Conservation (phyloP, 2,113 vertebrate genomes). For the Grallaria varia region DNA sequence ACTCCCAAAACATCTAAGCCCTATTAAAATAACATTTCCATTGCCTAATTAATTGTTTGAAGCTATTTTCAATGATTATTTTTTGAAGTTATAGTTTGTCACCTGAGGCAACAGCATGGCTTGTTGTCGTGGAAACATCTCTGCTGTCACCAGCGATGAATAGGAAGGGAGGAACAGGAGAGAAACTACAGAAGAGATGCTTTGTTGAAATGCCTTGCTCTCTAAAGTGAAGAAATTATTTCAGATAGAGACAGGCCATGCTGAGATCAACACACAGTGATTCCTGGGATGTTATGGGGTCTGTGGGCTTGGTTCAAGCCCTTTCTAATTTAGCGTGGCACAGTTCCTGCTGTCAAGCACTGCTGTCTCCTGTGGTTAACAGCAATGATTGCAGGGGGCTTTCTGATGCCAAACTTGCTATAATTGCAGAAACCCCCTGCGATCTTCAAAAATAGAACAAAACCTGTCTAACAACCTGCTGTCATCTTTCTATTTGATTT, state of each 20-base stretch:
- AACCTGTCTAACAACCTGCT: not conserved
- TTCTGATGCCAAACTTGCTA: not conserved
- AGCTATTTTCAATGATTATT: slow-evolving; percentile 31
- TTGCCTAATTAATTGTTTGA: slow-evolving; percentile 45
- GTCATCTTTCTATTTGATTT: not conserved
- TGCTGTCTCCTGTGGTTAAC: not conserved
- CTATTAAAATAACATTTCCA: slow-evolving; percentile 51
- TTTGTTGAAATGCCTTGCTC: slow-evolving; percentile 20
- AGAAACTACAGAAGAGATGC: not conserved
- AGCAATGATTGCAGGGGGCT: not conserved
- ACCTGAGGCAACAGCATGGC: slow-evolving; percentile 39
- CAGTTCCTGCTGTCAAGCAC: not conserved
- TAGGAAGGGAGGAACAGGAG: not conserved
- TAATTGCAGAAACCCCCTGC: not conserved
- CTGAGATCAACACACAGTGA: not conserved
- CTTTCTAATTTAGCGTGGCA: not conserved
- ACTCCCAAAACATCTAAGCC: not conserved
- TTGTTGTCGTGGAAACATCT: slow-evolving; percentile 62
- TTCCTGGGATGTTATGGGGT: not conserved
- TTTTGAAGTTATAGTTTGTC: slow-evolving; percentile 54
- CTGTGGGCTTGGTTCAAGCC: not conserved
- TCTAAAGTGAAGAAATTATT: slow-evolving; percentile 6
- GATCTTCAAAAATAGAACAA: not conserved
- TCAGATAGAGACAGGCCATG: not conserved
- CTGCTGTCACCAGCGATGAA: not conserved